phyloP scores from a whole-genome alignment of 2,888 invertebrate species.

The Dicycla oo region DNA sequence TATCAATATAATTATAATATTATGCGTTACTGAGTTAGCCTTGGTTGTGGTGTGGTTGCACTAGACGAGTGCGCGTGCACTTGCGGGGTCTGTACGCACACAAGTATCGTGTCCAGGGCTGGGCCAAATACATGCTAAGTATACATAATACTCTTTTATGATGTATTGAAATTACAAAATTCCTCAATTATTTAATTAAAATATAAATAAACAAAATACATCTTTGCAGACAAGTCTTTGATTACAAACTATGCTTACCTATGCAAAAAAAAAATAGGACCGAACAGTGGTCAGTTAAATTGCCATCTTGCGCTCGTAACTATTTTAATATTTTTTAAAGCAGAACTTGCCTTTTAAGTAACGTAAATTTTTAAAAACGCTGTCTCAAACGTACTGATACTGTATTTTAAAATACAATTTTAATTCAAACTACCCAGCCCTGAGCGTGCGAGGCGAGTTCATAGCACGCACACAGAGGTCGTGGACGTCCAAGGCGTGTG shows the following conservation, averaged over 20 bases:
- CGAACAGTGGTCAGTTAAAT: no score
- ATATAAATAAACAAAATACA: no score
- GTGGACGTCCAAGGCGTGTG: slow-evolving; percentile 2
- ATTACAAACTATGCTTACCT: no score
- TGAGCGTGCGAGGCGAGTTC: slow-evolving; percentile 1
- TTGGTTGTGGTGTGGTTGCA: slow-evolving; percentile 54
- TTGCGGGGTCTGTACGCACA: slow-evolving; percentile 19
- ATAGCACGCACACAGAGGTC: slow-evolving; percentile 20
- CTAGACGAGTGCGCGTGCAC: slow-evolving; percentile 46
- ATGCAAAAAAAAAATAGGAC: no score
- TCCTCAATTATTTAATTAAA: not conserved
- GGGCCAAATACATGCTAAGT: no score
- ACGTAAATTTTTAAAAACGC: no score
- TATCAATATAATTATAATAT: slow-evolving; percentile 52
- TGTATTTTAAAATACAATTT: not conserved
- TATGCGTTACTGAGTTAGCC: slow-evolving; percentile 34
- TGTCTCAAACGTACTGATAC: no score
- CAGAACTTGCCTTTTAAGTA: no score
- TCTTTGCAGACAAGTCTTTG: no score
- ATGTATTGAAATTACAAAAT: not conserved
- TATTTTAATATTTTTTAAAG: no score
- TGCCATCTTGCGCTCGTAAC: no score
- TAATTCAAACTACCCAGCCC: not conserved
- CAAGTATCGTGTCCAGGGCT: slow-evolving; percentile 14
- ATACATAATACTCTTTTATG: no score